Percentiles rank a stretch among this genome's conserved stretches.
Evolutionary conservation across 2,113 vertebrate species (phyloP).

Genomic region (Centropristis striata): DNA sequence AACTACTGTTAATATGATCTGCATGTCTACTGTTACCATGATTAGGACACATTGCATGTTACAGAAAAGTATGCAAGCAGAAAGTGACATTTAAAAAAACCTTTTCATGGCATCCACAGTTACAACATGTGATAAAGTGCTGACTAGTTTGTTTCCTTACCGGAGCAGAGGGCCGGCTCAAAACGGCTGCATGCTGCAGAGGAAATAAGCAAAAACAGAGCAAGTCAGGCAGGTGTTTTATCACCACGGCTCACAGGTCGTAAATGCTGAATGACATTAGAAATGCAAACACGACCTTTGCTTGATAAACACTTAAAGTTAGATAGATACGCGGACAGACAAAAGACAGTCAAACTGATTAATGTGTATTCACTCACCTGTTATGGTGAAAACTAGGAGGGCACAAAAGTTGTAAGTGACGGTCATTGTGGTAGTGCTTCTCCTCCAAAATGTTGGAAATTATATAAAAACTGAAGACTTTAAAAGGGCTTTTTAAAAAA

Average conservation of each 20-base stretch:
- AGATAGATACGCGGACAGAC: background rate
- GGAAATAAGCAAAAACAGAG: constrained; percentile 31
- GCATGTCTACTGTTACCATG: background rate
- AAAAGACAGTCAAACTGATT: background rate
- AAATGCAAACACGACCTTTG: constrained; percentile 29
- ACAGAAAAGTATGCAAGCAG: background rate
- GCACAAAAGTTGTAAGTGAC: constrained; percentile 46
- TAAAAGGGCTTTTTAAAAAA: constrained; percentile 27
- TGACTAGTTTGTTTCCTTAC: constrained; percentile 69
- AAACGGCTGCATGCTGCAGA: constrained; percentile 71
- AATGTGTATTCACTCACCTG: constrained; percentile 65
- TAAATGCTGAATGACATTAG: background rate
- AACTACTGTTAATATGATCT: background rate
- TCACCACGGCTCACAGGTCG: background rate
- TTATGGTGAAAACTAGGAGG: constrained; percentile 65
- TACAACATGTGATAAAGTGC: constrained; percentile 7
- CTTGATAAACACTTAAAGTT: constrained; percentile 5
- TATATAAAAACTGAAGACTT: constrained; percentile 30
- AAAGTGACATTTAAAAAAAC: background rate
- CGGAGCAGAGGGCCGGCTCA: constrained; percentile 58
- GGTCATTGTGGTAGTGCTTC: constrained; percentile 67
- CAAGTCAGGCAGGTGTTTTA: background rate
- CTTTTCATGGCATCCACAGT: background rate
- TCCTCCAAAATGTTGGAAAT: constrained; percentile 27
- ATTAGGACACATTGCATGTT: background rate